Base-by-base conservation (phyloP, 2,888 invertebrate genomes). In the Pristionchus japonicus region DNA sequence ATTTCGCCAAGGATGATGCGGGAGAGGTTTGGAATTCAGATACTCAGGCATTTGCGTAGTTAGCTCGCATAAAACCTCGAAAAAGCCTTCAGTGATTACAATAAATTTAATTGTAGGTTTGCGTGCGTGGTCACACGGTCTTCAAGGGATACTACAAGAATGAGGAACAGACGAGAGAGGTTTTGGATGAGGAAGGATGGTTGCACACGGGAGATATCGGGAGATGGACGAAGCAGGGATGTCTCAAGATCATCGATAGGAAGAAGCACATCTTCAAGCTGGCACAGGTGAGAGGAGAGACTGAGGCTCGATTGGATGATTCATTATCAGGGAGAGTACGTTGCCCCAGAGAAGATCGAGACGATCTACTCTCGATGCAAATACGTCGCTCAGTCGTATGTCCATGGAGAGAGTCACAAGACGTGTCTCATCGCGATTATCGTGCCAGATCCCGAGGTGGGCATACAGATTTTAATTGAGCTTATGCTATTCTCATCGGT, bases 321-420 rank as follows among this genome's bases (percentile, higher is more conserved):
- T 7, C 7, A 6, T 6, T 70, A 90, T 87, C 97, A 98, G 92
- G 99, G 99, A 91, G 99, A 99, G 95, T 99, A 99, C 95, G 97
- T 99, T 95, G 98, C 99, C 93, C 98, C 99, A 90, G 99, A 99
- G 95, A 98, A 98, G 96, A 98, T 99, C 93, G 99, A 99, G 95
- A 98, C 97, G 95, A 97, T 97, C 94, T 99, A 99, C 95, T 96
- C 97, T 91, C 96, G 97, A 93, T 98, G 98, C 95, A 97, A 97
- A 94, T 98, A 97, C 95, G 97, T 99, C 67, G 97, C 97, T 92
- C 99, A 99, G 96, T 97, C 98, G 84, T 99, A 97, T 95, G 97
- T 99, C 15, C 97, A 99, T 95, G 99, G 99, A 91, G 98, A 99
- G 96, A 98, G 98, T 92, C 96, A 98, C 90, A 93, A 97, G 97